phyloP scores from a whole-genome alignment of 2,797 vertebrate species.

The Trachurus trachurus region DNA sequence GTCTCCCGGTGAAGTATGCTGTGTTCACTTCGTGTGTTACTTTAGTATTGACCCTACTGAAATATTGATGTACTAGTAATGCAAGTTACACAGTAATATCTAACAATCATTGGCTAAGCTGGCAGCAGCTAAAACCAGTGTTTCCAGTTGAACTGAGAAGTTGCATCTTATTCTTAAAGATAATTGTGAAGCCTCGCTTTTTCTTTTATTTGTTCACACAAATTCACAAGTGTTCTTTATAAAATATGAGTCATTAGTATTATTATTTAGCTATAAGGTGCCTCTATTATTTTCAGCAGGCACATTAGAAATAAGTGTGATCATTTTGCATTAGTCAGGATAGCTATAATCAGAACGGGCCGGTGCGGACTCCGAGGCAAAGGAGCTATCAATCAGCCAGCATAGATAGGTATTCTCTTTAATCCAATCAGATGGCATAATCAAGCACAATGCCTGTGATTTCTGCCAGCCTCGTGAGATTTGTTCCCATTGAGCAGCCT shows the following conservation, averaged over 20 bases:
- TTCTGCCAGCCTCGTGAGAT: conserved; percentile 79
- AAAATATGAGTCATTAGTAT: neutral
- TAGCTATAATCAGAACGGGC: conserved; percentile 60
- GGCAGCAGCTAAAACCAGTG: neutral
- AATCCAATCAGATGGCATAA: conserved; percentile 86
- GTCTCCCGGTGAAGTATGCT: neutral
- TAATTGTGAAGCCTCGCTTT: neutral
- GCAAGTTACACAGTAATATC: neutral
- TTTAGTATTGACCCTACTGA: neutral
- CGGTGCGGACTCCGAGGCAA: conserved; percentile 51
- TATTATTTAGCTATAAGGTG: conserved; percentile 48
- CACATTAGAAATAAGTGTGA: conserved; percentile 40
- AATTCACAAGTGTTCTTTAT: neutral
- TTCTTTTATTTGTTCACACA: neutral
- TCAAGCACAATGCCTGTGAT: conserved; percentile 84
- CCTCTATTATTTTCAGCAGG: conserved; percentile 35
- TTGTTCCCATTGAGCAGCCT: conserved; percentile 81
- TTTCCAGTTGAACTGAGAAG: neutral
- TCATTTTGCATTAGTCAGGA: conserved; percentile 43
- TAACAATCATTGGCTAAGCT: neutral
- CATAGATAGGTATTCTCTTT: conserved; percentile 79
- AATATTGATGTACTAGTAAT: neutral
- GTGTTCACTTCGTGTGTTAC: neutral
- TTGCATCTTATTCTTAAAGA: neutral
- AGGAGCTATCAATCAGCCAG: conserved; percentile 78